Evolutionary conservation across 2,888 invertebrate genomes (phyloP).

Genomic region (Phanerotoma sp.): DNA sequence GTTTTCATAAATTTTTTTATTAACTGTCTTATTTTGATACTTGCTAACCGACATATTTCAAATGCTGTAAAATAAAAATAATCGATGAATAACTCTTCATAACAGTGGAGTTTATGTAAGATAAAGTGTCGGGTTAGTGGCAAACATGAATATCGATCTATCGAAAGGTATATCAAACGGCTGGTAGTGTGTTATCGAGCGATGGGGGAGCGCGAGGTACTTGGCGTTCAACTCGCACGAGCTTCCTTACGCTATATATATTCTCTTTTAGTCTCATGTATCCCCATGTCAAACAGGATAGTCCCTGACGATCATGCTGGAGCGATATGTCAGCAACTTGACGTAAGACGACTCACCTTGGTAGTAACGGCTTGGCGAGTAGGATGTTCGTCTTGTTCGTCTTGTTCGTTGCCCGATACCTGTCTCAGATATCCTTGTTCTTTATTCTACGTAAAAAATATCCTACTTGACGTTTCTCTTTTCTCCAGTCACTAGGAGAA

Average conservation of each 20-base stretch:
- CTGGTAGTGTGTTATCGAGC: neutral
- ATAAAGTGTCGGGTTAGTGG: neutral
- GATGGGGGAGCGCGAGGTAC: conserved; percentile 15
- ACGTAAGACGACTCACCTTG: conserved; percentile 33
- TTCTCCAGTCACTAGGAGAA: neutral
- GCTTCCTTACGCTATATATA: conserved; percentile 11
- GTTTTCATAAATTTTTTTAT: no score
- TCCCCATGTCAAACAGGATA: neutral
- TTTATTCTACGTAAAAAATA: neutral
- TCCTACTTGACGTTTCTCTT: neutral
- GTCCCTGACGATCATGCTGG: conserved; percentile 29
- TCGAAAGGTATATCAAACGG: neutral
- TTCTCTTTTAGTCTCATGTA: conserved; percentile 7
- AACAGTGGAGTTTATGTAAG: neutral
- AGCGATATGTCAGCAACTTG: conserved; percentile 31
- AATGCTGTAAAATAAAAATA: no score
- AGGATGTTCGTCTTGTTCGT: conserved; percentile 27
- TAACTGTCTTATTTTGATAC: no score
- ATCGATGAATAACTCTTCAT: no score
- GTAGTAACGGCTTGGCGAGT: conserved; percentile 25
- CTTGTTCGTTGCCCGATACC: conserved; percentile 19
- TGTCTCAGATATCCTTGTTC: conserved; percentile 19
- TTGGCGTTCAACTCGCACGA: neutral
- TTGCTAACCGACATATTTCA: no score
- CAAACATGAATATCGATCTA: neutral